Evolutionary conservation across 1,140 invertebrate genomes (phyloP), one percentile per base, ranked within the genome.

Genomic region (Cotesia vestalis): DNA sequence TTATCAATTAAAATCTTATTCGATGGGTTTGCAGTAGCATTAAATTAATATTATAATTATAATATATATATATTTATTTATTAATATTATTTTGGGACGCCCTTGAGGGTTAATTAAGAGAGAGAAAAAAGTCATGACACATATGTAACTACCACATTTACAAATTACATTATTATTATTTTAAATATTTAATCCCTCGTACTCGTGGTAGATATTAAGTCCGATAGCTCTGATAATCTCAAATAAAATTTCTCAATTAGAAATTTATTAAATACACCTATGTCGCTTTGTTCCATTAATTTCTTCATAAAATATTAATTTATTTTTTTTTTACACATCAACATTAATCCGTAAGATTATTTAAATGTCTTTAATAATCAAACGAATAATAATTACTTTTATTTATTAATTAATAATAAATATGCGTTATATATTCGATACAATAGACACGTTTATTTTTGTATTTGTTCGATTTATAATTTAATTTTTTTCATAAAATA

Each of bases 1-100:
- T 77, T 78, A 63, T 78, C 72, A 75, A 80, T 82, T 79, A 78
- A 80, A 83, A 81, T 81, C 66, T 77, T 78, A 78, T 63, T 80
- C 71, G 64, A 79, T 73, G 73, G 77, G 70, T 64, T 78, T 77
- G 73, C 73, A 78, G 77, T 74, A 75, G 46, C 59, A 46, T 40
- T 60, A 59, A 40, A 40, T 59, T 40, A 68, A 68, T 6, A 53
- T 57, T 57, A 17, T 27, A 27, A 27, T 27, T 27, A 27, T 27
- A 27, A 27, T 27, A 27, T 57, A 17, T 57, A 17, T 20, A 57
- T 57, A 40, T 76, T 77, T 77, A 78, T 67, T 71, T 75, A 72
- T 75, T 73, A 74, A 72, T 68, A 76, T 78, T 76, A 75, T 62
- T 61, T 69, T 61, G 46, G 71, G 40, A 46, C 6, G 40, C 40